These are phyloP conservation scores for Drosophila lutescens DNA, from an alignment of 2,888 invertebrate species.

Conservation along the genomic window DNA sequence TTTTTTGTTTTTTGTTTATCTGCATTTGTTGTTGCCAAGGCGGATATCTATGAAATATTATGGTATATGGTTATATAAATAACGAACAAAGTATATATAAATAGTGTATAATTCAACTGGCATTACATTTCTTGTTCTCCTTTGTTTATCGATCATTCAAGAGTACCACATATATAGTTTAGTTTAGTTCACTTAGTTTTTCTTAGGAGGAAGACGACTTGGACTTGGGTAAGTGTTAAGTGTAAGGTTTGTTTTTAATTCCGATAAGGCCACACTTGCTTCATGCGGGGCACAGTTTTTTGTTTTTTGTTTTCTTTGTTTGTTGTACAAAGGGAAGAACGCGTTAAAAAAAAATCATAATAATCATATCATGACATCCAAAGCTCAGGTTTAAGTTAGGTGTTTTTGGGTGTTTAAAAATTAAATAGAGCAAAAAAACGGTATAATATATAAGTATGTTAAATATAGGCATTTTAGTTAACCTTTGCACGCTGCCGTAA, in stretches of 20 bases:
- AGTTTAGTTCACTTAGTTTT: constrained; percentile 28
- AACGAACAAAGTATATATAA: constrained; percentile 45
- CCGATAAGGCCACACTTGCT: constrained; percentile 30
- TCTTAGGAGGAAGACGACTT: constrained; percentile 30
- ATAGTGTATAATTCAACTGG: constrained; percentile 46
- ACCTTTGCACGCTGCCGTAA: constrained; percentile 41
- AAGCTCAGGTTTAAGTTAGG: constrained; percentile 38
- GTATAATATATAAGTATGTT: constrained; percentile 14
- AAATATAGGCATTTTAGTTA: constrained; percentile 20
- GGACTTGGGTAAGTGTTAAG: constrained; percentile 28
- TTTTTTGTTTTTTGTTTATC: not conserved
- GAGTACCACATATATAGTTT: constrained; percentile 11
- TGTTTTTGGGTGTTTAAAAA: not conserved
- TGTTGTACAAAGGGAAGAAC: constrained; percentile 65
- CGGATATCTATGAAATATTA: constrained; percentile 34
- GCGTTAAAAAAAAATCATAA: constrained; percentile 11
- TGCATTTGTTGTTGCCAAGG: constrained; percentile 21
- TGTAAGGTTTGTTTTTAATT: constrained; percentile 24
- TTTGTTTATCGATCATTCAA: constrained; percentile 16
- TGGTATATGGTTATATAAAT: constrained; percentile 41
- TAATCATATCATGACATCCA: constrained; percentile 42
- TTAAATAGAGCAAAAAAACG: constrained; percentile 37
- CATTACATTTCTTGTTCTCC: constrained; percentile 39
- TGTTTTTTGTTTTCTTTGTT: constrained; percentile 27
- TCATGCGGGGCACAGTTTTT: constrained; percentile 15